phyloP scores from a whole-genome alignment of 2,113 vertebrate species.

The Catharus fuscescens region DNA sequence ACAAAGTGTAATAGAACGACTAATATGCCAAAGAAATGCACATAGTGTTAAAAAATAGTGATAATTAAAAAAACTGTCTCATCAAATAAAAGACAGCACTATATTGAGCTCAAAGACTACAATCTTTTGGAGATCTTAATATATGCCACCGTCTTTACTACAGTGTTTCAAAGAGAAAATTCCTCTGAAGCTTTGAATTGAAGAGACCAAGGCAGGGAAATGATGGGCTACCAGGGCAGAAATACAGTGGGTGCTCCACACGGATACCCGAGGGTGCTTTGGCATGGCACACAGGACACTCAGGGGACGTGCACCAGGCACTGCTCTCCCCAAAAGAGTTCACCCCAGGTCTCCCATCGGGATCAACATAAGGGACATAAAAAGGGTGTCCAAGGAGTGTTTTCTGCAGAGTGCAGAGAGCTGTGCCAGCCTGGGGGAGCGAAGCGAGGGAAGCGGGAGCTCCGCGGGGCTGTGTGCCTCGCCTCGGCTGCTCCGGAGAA shows the following conservation, averaged over 20 bases:
- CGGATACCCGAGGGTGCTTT: neutral
- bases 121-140: neutral
- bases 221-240: neutral
- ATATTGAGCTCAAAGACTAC: neutral
- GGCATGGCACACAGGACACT: neutral
- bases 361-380: neutral
- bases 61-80: neutral
- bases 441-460: neutral
- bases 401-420: neutral
- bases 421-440: neutral
- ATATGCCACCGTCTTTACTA: neutral
- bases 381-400: neutral
- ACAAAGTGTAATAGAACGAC: neutral
- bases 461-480: neutral
- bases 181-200: neutral
- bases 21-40: neutral
- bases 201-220: neutral
- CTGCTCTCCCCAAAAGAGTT: neutral
- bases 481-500: neutral
- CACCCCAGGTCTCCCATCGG: neutral
- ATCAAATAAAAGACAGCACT: neutral
- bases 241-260: neutral
- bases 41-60: rapidly evolving
- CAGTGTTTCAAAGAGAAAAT: neutral
- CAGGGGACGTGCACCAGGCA: rapidly evolving